Evolutionary conservation across 2,113 vertebrate genomes (phyloP).

Genomic region (Meles meles): DNA sequence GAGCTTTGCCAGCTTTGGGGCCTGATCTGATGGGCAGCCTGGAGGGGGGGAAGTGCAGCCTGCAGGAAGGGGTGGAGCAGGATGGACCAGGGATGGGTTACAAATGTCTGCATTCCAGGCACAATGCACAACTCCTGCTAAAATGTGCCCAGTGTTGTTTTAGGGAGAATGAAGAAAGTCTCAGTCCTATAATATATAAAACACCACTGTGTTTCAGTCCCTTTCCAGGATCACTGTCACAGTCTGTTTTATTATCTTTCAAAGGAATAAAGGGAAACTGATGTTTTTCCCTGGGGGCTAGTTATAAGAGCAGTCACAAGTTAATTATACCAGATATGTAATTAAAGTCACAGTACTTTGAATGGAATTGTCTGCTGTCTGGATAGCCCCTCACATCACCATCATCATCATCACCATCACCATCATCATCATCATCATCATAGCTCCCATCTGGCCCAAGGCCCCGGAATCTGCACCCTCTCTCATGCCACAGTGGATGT

Average conservation of each 20-base stretch:
- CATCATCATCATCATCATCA: neutral
- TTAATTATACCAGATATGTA: neutral
- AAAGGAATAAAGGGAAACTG: neutral
- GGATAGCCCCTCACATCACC: neutral
- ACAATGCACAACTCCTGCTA: neutral
- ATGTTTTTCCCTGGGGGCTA: neutral
- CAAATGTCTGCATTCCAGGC: neutral
- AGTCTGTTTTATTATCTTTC: neutral
- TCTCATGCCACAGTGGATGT: neutral
- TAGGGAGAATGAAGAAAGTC: neutral
- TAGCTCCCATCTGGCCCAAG: neutral
- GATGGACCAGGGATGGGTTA: rapidly evolving
- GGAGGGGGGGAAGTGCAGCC: neutral
- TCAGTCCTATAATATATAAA: neutral
- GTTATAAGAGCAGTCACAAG: neutral
- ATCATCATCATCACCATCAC: too few species aligned
- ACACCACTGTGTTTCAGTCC: neutral
- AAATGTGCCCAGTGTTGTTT: neutral
- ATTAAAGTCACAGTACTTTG: neutral
- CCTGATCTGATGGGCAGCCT: neutral
- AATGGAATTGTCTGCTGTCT: neutral
- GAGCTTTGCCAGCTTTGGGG: neutral
- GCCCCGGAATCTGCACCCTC: rapidly evolving
- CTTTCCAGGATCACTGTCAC: neutral
- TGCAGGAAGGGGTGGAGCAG: neutral